phyloP scores from a whole-genome alignment of 2,888 invertebrate species.

The Drosophila mimetica region DNA sequence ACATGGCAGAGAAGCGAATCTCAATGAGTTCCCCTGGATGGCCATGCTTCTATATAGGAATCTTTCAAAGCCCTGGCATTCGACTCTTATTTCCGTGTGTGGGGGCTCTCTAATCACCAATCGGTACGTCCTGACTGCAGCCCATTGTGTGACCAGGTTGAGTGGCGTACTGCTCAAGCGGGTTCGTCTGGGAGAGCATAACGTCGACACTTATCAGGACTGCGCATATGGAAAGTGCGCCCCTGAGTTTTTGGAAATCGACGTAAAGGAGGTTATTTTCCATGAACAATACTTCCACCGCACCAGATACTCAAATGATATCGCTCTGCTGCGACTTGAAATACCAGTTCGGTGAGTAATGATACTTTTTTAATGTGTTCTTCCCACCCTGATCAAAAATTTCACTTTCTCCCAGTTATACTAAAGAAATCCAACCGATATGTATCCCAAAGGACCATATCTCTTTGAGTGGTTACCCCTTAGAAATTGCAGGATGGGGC shows the following conservation, averaged over 20 bases:
- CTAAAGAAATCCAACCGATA: background rate
- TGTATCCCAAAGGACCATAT: background rate
- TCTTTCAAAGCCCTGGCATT: background rate
- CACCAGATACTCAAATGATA: background rate
- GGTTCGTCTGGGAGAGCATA: constrained; percentile 1
- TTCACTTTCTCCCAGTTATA: background rate
- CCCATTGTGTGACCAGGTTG: background rate
- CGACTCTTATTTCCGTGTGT: background rate
- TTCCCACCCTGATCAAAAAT: background rate
- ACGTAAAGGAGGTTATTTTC: background rate
- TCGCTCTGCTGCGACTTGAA: constrained; percentile 11
- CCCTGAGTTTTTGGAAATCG: background rate
- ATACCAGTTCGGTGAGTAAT: constrained; percentile 7
- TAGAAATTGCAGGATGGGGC: background rate
- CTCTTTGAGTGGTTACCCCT: background rate
- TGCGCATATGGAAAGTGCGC: background rate
- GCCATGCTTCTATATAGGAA: background rate
- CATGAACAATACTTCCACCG: background rate
- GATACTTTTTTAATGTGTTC: too few species aligned
- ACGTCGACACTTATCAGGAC: background rate
- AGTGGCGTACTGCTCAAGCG: background rate
- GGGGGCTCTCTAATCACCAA: background rate
- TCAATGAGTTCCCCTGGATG: background rate
- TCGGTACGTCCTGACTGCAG: constrained; percentile 1
- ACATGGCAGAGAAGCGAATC: background rate